Evolutionary conservation across 2,797 vertebrate genomes (phyloP).

Genomic region (Epinephelus malabaricus): DNA sequence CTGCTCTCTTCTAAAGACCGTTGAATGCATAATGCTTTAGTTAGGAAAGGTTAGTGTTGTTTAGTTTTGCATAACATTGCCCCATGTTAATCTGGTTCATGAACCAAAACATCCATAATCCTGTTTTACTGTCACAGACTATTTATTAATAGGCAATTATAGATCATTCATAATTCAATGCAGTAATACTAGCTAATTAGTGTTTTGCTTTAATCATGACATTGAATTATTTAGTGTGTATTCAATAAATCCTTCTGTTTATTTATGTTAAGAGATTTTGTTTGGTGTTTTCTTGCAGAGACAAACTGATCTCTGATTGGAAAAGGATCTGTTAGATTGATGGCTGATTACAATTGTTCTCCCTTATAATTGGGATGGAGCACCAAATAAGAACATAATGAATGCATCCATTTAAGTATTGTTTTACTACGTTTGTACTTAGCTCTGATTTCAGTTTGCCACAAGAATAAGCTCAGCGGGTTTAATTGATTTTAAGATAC

Average conservation of each 20-base stretch:
- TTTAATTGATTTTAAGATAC: conserved; percentile 41
- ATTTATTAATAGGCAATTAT: neutral
- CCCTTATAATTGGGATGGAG: neutral
- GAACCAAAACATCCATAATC: neutral
- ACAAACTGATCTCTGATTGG: conserved; percentile 4
- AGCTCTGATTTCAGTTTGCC: conserved; percentile 12
- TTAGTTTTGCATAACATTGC: neutral
- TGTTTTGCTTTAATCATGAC: neutral
- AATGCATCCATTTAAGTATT: conserved; percentile 20
- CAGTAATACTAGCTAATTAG: neutral
- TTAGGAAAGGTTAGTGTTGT: neutral
- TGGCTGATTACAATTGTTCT: conserved; percentile 6
- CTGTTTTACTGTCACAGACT: neutral
- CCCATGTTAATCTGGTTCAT: neutral
- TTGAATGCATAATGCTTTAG: neutral
- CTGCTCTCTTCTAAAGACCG: neutral
- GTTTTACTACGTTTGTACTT: conserved; percentile 19
- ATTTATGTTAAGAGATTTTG: neutral
- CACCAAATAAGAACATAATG: neutral
- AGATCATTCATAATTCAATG: neutral
- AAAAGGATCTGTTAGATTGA: conserved; percentile 13
- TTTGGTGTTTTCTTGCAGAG: neutral
- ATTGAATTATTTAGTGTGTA: neutral
- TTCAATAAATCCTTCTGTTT: neutral
- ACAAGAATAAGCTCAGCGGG: conserved; percentile 21